phyloP scores from a whole-genome alignment of 2,797 vertebrate species.

The Typhlichthys eigenmanni region DNA sequence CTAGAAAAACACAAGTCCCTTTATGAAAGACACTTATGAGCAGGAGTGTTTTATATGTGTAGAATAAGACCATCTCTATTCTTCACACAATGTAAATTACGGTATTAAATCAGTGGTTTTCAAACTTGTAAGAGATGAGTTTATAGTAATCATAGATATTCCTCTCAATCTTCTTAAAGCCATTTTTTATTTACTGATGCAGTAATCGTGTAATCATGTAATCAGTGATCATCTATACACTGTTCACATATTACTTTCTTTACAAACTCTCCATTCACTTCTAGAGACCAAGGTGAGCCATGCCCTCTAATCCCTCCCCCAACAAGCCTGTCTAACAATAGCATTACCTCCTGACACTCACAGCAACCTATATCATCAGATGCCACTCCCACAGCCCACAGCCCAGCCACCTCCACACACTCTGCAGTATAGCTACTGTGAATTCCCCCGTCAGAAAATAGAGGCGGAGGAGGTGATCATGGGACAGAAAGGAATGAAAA shows the following conservation, averaged over 20 bases:
- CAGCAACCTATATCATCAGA: conserved; percentile 38
- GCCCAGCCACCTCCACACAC: conserved; percentile 6
- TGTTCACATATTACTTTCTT: too few relatives aligned
- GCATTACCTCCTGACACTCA: conserved; percentile 51
- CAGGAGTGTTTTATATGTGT: too few relatives aligned
- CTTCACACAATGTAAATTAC: too few relatives aligned
- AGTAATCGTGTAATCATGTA: too few relatives aligned
- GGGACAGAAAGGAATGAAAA: conserved; percentile 27
- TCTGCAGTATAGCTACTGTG: conserved; percentile 20
- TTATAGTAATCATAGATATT: too few relatives aligned
- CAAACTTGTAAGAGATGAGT: too few relatives aligned
- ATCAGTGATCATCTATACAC: too few relatives aligned
- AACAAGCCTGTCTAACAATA: conserved; percentile 38
- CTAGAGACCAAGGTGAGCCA: not conserved
- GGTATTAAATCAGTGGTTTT: too few relatives aligned
- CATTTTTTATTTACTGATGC: too few relatives aligned
- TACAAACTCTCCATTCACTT: not conserved
- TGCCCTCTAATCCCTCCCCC: not conserved
- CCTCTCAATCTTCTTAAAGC: too few relatives aligned
- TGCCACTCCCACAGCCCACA: conserved; percentile 3
- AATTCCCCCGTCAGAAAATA: conserved; percentile 57
- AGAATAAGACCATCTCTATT: too few relatives aligned
- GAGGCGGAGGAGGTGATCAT: conserved; percentile 5
- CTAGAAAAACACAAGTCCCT: conserved; percentile 18
- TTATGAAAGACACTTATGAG: not conserved